phyloP scores from a whole-genome alignment of 2,113 vertebrate species.

The Tiliqua scincoides region DNA sequence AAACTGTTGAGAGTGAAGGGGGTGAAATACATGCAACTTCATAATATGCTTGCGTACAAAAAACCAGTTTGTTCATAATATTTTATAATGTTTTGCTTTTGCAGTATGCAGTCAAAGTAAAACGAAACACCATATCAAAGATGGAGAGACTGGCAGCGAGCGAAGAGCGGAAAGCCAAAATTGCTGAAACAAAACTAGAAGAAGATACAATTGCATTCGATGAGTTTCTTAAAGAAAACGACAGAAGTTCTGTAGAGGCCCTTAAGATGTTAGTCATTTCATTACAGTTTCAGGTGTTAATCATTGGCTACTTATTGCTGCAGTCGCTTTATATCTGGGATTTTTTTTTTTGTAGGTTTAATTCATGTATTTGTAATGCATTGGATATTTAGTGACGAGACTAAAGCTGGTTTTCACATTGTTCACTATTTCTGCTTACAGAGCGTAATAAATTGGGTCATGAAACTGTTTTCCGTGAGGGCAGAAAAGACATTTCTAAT shows the following conservation, averaged over 20 bases:
- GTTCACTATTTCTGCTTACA: too few species aligned
- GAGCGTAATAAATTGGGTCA: background rate
- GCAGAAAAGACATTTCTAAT: background rate
- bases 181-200: constrained; percentile 66
- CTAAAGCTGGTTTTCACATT: background rate
- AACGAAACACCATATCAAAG: constrained; percentile 60
- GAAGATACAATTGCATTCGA: constrained; percentile 68
- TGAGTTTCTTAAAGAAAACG: constrained; percentile 72
- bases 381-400: background rate
- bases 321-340: background rate
- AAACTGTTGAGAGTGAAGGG: too few species aligned
- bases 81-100: constrained; percentile 23
- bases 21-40: background rate
- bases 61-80: background rate
- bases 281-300: background rate
- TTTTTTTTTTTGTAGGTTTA: background rate
- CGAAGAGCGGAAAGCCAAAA: constrained; percentile 50
- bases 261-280: constrained; percentile 66
- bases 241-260: constrained; percentile 69
- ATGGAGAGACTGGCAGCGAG: constrained; percentile 49
- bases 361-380: background rate
- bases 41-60: background rate
- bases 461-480: background rate
- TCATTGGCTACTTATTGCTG: background rate
- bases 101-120: constrained; percentile 68